A percentile compares a stretch with the other conserved stretches of the same genome.
phyloP scores from a whole-genome alignment of 2,113 vertebrate genomes.

The Percopsis transmontana region DNA sequence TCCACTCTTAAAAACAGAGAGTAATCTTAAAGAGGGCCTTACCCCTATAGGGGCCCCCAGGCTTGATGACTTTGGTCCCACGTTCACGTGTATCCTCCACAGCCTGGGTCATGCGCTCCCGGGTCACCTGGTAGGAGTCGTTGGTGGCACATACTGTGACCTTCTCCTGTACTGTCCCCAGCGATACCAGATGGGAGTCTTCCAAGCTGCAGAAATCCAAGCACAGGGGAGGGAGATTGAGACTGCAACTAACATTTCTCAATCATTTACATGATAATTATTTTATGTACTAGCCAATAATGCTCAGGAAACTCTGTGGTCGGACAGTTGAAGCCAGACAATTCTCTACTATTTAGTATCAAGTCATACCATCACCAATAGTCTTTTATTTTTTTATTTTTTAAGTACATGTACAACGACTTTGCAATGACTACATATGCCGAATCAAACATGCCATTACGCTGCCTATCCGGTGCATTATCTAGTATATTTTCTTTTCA shows the following conservation, averaged over 20 bases:
- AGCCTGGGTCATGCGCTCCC: slow-evolving; percentile 86
- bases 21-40: slow-evolving; percentile 18
- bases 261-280: too few species aligned
- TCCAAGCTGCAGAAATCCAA: slow-evolving; percentile 80
- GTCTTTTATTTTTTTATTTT: too few species aligned
- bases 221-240: slow-evolving; percentile 34
- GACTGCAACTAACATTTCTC: slow-evolving; percentile 19
- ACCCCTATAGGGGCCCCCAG: slow-evolving; percentile 80
- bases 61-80: slow-evolving; percentile 90
- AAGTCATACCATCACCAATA: too few species aligned
- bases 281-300: too few species aligned
- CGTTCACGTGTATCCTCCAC: slow-evolving; percentile 87
- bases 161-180: slow-evolving; percentile 88
- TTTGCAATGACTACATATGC: too few species aligned
- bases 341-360: too few species aligned
- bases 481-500: too few species aligned
- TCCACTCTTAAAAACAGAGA: not conserved
- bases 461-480: too few species aligned
- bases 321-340: too few species aligned
- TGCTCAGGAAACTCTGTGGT: too few species aligned
- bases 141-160: slow-evolving; percentile 90
- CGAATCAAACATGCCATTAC: too few species aligned
- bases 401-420: too few species aligned
- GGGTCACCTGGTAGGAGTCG: slow-evolving; percentile 87
- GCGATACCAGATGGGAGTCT: slow-evolving; percentile 82